These are phyloP conservation scores for Recurvirostra avosetta DNA, from an alignment of 2,113 vertebrate genomes.

Conservation along the genomic window DNA sequence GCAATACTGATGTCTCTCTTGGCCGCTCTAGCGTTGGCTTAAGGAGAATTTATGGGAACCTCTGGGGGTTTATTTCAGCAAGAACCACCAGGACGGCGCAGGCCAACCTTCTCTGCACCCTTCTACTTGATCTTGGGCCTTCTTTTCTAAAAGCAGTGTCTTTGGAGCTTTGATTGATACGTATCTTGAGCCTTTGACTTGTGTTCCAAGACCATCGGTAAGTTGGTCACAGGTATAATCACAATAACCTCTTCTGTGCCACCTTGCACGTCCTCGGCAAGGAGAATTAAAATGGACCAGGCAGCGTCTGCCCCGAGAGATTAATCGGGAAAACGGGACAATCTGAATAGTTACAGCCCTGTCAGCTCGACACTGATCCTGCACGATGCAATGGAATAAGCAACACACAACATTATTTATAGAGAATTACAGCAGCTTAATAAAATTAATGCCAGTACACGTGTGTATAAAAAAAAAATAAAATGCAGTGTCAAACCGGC, in stretches of 20 bases:
- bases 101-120: not conserved
- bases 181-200: not conserved
- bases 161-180: not conserved
- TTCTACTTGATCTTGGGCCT: not conserved
- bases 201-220: fast-evolving
- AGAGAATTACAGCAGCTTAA: conserved; percentile 1
- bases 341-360: not conserved
- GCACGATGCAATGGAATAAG: not conserved
- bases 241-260: not conserved
- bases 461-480: not conserved
- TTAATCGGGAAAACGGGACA: not conserved
- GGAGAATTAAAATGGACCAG: not conserved
- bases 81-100: not conserved
- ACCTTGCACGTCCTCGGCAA: not conserved
- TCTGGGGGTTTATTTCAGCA: not conserved
- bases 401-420: not conserved
- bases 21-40: fast-evolving
- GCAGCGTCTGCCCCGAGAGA: not conserved
- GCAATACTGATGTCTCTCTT: fast-evolving
- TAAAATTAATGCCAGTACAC: not conserved
- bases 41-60: not conserved
- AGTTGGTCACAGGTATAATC: not conserved
- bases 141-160: not conserved
- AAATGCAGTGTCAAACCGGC: not conserved
- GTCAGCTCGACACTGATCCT: not conserved